Evolutionary conservation across 2,888 invertebrate species (phyloP), one percentile per base, ranked within the genome.

Genomic region (Aricia artaxerxes): DNA sequence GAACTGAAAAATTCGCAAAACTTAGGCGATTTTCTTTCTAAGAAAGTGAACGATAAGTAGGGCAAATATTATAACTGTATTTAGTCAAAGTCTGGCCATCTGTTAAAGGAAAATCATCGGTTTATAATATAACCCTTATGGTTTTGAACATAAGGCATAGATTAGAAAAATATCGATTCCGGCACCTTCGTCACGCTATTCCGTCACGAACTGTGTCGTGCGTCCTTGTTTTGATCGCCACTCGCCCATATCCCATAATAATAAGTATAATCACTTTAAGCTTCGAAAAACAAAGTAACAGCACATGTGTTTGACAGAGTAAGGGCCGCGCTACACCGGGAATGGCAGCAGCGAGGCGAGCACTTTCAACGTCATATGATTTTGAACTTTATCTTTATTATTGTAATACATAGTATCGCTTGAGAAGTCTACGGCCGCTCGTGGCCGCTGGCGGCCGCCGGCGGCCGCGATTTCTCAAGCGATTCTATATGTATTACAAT

Each of bases 201-300:
- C 77, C 79, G 89, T 90, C 93, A 92, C 92, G 93, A 91, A 89
- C 84, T 87, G 83, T 87, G 84, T 87, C 90, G 90, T 91, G 91
- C 85, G 90, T 89, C 88, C 90, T 88, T 90, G 91, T 91, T 93
- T 90, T 87, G 83, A 85, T 85, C 80, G 80, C 82, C 78, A 83
- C 85, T 85, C 80, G 80, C 82, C 78, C 81, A 53, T 78, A 78
- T 49, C 53, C 78, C 76, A 35, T 57, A 49, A 75, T 75, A 75
- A 75, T 75, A 69, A 69, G 35, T 78, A 78, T 61, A 78, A 79
- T 79, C 49, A 75, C 72, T 61, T 35, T 73, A 78, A 31, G 35
- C 31, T 44, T 44, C 44, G 61, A 35, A 24, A 61, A 44, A 75
- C 75, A 49, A 49, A 11, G 75, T 44, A 69, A 38, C 64, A 31